These are phyloP conservation scores for Vulpes lagopus DNA, from an alignment of 2,113 vertebrate genomes.

Conservation along the genomic window DNA sequence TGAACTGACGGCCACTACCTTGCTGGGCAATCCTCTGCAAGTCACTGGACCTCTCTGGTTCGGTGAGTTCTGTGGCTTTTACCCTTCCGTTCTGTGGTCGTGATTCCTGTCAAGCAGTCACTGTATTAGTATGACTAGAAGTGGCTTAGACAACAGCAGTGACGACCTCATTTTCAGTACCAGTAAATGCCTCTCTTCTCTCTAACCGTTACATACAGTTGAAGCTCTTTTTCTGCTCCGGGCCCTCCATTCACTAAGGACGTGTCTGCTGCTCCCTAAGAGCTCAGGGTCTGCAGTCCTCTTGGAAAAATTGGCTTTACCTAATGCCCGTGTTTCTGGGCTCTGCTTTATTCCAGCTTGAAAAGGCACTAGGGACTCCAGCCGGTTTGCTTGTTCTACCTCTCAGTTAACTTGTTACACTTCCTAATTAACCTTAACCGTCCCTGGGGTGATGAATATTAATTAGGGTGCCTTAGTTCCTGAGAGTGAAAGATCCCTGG, in stretches of 20 bases:
- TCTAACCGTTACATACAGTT: neutral
- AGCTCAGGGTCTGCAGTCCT: neutral
- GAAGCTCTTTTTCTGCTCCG: neutral
- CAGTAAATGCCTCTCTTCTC: neutral
- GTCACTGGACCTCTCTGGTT: neutral
- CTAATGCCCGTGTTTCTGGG: neutral
- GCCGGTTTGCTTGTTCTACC: neutral
- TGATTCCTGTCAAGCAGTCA: conserved; percentile 15
- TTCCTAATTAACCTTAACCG: neutral
- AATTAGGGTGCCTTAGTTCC: neutral
- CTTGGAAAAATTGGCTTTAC: neutral
- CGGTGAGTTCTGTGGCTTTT: neutral
- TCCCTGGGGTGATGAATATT: neutral
- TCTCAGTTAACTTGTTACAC: conserved; percentile 34
- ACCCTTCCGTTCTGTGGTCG: neutral
- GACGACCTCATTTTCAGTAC: neutral
- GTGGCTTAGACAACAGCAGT: neutral
- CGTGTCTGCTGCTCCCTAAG: neutral
- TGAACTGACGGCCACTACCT: neutral
- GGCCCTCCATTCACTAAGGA: neutral
- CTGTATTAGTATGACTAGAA: conserved; percentile 31
- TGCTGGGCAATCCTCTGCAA: neutral
- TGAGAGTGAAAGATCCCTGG: neutral
- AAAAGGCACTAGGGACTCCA: neutral
- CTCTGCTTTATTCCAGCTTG: conserved; percentile 2